Evolutionary conservation across 2,113 vertebrate species (phyloP).

Genomic region (Eupsittula cactorum): DNA sequence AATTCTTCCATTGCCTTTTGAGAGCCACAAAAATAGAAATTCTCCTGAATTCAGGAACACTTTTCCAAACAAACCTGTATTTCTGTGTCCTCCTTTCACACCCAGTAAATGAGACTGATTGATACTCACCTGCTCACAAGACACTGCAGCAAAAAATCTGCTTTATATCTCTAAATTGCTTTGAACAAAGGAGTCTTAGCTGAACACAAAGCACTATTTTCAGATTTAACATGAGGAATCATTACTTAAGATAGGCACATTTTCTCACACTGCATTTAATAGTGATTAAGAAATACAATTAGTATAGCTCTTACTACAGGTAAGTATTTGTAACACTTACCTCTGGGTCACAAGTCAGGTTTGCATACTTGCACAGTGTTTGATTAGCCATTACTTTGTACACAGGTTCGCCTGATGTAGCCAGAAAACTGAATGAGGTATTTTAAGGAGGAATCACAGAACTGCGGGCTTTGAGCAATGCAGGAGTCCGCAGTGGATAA

Average conservation of each 20-base stretch:
- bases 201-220: not conserved
- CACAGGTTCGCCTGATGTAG: constrained; percentile 88
- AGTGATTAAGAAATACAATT: not conserved
- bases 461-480: not conserved
- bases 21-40: not conserved
- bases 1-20: not conserved
- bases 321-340: constrained; percentile 70
- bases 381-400: constrained; percentile 88
- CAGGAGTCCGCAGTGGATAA: not conserved
- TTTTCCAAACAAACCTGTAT: not conserved
- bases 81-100: not conserved
- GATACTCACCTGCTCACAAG: not conserved
- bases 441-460: constrained; percentile 73
- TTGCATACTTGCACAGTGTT: constrained; percentile 84
- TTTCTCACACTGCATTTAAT: not conserved
- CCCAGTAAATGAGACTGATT: not conserved
- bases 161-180: not conserved
- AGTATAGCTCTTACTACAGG: not conserved
- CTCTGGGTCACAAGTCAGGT: constrained; percentile 86
- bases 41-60: not conserved
- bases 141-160: not conserved
- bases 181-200: not conserved
- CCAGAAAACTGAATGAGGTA: constrained; percentile 82
- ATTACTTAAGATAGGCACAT: not conserved
- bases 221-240: not conserved